A percentile compares a stretch with the other conserved stretches of the same genome.
phyloP scores from a whole-genome alignment of 2,113 vertebrate genomes.

The Proteles cristata region DNA sequence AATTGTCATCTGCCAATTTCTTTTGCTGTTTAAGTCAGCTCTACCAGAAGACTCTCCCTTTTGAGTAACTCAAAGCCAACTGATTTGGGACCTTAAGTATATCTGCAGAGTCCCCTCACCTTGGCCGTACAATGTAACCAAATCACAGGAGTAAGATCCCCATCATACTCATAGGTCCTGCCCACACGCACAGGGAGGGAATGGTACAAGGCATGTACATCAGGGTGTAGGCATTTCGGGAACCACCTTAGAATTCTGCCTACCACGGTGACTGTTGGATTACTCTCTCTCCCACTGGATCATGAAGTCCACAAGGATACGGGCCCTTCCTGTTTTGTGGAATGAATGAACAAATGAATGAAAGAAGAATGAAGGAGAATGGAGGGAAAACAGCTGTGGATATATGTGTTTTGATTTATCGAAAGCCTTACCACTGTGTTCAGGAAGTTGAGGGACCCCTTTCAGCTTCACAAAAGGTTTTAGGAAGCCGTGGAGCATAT shows the following conservation, averaged over 20 bases:
- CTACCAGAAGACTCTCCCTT: background rate
- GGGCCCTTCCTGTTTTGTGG: background rate
- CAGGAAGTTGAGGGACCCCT: background rate
- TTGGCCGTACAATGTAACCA: background rate
- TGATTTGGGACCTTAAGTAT: constrained; percentile 17
- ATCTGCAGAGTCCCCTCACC: background rate
- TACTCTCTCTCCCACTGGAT: background rate
- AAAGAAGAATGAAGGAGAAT: constrained; percentile 8
- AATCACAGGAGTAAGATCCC: background rate
- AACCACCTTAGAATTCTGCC: background rate
- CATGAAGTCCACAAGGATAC: background rate
- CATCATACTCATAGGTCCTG: background rate
- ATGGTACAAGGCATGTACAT: background rate
- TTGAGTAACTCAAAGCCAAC: constrained; percentile 16
- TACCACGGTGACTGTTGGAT: background rate
- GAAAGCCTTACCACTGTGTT: background rate
- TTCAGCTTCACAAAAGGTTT: constrained; percentile 11
- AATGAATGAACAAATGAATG: background rate
- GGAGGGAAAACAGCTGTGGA: background rate
- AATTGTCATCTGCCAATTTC: background rate
- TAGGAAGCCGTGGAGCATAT: background rate
- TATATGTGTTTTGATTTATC: background rate
- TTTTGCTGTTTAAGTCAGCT: background rate
- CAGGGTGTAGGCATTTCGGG: background rate
- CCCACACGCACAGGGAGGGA: background rate